phyloP scores from a whole-genome alignment of 35 echinoderm and acorn worm genomes.

The Patiria miniata region DNA sequence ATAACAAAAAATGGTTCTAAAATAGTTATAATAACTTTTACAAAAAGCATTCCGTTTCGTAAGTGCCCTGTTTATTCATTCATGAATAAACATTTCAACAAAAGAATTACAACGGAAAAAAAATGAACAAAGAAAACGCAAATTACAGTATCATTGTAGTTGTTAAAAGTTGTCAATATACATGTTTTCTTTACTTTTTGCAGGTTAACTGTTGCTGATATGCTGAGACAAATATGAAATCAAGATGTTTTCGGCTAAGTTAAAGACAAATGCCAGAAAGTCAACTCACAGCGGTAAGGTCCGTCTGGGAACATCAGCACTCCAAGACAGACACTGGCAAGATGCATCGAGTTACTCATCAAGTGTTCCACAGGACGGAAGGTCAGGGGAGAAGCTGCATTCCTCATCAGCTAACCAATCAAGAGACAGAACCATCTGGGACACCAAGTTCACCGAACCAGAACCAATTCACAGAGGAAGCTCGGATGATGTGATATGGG shows the following conservation, averaged over 20 bases:
- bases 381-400: not conserved
- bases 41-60: too few relatives aligned
- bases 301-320: not conserved
- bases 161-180: too few relatives aligned
- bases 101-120: too few relatives aligned
- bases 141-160: too few relatives aligned
- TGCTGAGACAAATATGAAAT: too few relatives aligned
- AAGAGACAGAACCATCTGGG: not conserved
- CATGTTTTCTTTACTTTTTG: too few relatives aligned
- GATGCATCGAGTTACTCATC: not conserved
- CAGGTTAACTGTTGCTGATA: too few relatives aligned
- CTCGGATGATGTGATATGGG: not conserved
- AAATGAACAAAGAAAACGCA: too few relatives aligned
- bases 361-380: not conserved
- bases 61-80: too few relatives aligned
- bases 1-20: too few relatives aligned
- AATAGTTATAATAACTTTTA: too few relatives aligned
- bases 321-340: not conserved
- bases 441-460: not conserved
- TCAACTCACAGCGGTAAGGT: slow-evolving; percentile 61
- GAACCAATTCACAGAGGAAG: not conserved
- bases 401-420: not conserved
- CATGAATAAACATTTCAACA: too few relatives aligned
- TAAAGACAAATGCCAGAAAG: slow-evolving; percentile 61
- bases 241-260: slow-evolving; percentile 29